These are phyloP conservation scores for Myotis davidii DNA, from an alignment of 2,113 vertebrate genomes.

Conservation along the genomic window DNA sequence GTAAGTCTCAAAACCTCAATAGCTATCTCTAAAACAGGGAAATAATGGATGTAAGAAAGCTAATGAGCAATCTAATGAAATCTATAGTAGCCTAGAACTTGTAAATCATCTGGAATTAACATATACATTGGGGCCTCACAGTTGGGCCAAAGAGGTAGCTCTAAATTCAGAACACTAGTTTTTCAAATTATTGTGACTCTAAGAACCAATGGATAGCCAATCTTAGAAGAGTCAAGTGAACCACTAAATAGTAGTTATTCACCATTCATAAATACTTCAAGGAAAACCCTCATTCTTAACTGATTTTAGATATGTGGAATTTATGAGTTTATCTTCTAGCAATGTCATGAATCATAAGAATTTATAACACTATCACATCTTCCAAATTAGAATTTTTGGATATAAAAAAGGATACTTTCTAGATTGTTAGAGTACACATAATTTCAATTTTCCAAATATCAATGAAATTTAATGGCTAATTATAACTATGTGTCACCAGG, in stretches of 20 bases:
- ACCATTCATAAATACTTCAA: neutral
- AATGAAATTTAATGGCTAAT: constrained; percentile 34
- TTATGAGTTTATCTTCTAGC: neutral
- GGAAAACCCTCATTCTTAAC: neutral
- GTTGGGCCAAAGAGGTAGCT: neutral
- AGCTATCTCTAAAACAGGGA: neutral
- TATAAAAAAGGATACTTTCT: neutral
- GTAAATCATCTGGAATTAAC: neutral
- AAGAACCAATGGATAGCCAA: neutral
- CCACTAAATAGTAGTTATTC: neutral
- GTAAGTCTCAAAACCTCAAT: neutral
- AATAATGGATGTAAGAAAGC: neutral
- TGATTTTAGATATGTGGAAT: neutral
- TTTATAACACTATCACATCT: neutral
- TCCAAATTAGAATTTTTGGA: neutral
- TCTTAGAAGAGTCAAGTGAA: constrained; percentile 15
- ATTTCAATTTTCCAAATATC: constrained; percentile 4
- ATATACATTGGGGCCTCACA: neutral
- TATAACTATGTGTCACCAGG: neutral
- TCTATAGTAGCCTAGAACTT: neutral
- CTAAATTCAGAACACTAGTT: constrained; percentile 7
- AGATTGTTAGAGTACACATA: neutral
- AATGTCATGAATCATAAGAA: neutral
- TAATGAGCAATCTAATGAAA: neutral
- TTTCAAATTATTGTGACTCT: neutral